A percentile compares a stretch with the other conserved stretches of the same genome.
Evolutionary conservation across 2,797 vertebrate genomes (phyloP).

Genomic region (Chiloscyllium punctatum): DNA sequence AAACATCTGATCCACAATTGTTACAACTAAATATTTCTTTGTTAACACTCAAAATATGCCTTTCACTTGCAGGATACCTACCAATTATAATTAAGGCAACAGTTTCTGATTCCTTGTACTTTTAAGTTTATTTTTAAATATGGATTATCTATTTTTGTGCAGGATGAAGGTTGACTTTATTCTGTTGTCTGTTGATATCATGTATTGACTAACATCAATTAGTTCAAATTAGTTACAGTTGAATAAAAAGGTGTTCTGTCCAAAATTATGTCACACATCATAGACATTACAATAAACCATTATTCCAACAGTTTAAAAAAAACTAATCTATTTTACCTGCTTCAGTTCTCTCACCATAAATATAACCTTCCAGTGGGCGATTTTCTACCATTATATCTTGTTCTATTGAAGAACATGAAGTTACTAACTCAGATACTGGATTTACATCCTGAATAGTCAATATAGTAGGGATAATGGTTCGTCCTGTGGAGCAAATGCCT

Average conservation of each 20-base stretch:
- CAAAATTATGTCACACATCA: not conserved
- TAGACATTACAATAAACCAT: not conserved
- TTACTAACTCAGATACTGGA: slow-evolving; percentile 39
- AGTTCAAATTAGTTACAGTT: no score
- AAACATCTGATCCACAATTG: not conserved
- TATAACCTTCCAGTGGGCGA: slow-evolving; percentile 13
- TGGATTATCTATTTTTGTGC: not conserved
- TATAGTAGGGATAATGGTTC: not conserved
- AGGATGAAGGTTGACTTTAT: not conserved
- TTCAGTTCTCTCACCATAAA: not conserved
- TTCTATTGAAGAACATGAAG: slow-evolving; percentile 18
- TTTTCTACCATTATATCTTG: slow-evolving; percentile 37
- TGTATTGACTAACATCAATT: no score
- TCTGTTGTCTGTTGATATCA: not conserved
- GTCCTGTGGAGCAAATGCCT: no score
- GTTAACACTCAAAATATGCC: not conserved
- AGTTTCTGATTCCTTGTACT: not conserved
- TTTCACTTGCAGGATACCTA: not conserved
- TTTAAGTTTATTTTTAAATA: not conserved
- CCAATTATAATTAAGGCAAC: not conserved
- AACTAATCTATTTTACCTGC: slow-evolving; percentile 12
- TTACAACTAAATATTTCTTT: not conserved
- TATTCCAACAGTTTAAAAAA: no score
- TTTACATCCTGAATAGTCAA: slow-evolving; percentile 40
- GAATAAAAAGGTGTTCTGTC: not conserved